Percentiles rank a stretch among this genome's conserved stretches.
Evolutionary conservation across 2,113 vertebrate genomes (phyloP).

Genomic region (Sapayoa aenigma): DNA sequence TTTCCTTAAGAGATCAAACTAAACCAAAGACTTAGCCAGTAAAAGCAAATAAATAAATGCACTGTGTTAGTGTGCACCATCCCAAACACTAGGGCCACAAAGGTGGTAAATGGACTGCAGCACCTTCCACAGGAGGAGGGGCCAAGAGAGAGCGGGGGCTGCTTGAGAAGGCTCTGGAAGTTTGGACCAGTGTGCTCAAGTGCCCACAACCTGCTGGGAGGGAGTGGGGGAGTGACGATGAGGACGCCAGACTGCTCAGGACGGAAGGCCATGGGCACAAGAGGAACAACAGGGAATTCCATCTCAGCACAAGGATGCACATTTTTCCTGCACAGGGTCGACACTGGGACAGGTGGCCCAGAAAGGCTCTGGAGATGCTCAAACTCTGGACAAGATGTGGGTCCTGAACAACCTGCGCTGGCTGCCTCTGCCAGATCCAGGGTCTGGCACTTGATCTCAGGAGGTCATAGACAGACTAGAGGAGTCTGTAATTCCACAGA

Average conservation of each 20-base stretch:
- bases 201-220: neutral
- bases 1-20: neutral
- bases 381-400: fast-evolving
- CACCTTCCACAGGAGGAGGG: neutral
- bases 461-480: neutral
- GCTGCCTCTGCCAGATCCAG: neutral
- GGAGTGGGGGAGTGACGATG: neutral
- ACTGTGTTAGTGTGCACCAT: neutral
- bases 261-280: neutral
- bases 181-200: neutral
- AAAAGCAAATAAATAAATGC: neutral
- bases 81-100: neutral
- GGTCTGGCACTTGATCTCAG: neutral
- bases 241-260: neutral
- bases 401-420: neutral
- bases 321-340: neutral
- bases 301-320: neutral
- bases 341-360: neutral
- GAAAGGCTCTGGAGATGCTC: neutral
- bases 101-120: neutral
- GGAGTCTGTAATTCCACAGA: neutral
- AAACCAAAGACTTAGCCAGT: neutral
- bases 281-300: neutral
- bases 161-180: neutral
- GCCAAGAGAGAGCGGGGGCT: neutral